phyloP scores from a whole-genome alignment of 2,797 vertebrate genomes.

The Parambassis ranga region DNA sequence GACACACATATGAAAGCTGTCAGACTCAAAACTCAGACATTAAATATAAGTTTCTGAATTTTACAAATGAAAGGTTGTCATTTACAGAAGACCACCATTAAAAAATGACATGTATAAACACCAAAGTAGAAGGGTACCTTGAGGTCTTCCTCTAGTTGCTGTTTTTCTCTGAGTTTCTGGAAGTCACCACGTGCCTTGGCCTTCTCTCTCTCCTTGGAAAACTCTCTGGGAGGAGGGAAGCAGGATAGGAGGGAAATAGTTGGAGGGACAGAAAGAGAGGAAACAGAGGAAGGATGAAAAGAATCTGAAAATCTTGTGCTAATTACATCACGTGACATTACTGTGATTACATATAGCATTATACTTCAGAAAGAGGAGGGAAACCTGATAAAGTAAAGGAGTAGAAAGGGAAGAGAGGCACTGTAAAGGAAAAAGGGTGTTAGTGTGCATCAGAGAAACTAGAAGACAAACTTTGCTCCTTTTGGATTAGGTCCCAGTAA shows the following conservation, averaged over 20 bases:
- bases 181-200: conserved; percentile 98
- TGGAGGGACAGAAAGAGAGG: conserved; percentile 48
- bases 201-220: conserved; percentile 98
- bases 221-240: conserved; percentile 83
- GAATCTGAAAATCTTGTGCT: conserved; percentile 36
- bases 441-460: no score
- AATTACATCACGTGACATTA: conserved; percentile 7
- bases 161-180: conserved; percentile 97
- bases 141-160: conserved; percentile 96
- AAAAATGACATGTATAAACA: no score
- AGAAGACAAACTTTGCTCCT: no score
- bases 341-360: neutral
- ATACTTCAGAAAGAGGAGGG: conserved; percentile 7
- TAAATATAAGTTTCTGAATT: no score
- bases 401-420: conserved; percentile 14
- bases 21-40: no score
- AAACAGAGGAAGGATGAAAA: conserved; percentile 11
- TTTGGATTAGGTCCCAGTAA: no score
- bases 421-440: conserved; percentile 42
- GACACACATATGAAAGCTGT: neutral
- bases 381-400: conserved; percentile 50
- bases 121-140: conserved; percentile 59
- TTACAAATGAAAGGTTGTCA: no score
- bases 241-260: conserved; percentile 18
- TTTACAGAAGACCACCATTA: no score